phyloP scores from a whole-genome alignment of 2,797 vertebrate species.

The Sphenodon punctatus region DNA sequence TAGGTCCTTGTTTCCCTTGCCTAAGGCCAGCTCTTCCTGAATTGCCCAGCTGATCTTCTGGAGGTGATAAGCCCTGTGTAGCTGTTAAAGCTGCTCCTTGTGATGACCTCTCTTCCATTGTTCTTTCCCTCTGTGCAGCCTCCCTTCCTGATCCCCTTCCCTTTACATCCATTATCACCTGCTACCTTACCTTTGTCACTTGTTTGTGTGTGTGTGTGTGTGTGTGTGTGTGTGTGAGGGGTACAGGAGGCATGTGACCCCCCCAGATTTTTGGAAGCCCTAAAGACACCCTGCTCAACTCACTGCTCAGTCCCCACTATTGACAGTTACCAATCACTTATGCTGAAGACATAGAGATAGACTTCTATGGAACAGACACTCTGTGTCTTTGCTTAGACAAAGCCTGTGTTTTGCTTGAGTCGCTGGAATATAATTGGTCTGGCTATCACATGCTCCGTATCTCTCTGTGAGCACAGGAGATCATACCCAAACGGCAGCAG shows the following conservation, averaged over 20 bases:
- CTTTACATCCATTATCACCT: not conserved
- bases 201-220: too few relatives aligned
- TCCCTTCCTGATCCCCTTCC: not conserved
- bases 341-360: too few relatives aligned
- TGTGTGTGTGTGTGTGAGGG: too few relatives aligned
- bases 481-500: not conserved
- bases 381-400: rapidly evolving
- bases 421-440: not conserved
- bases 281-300: too few relatives aligned
- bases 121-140: not conserved
- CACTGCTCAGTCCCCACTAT: too few relatives aligned
- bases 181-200: too few relatives aligned
- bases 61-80: not conserved
- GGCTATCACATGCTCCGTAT: not conserved
- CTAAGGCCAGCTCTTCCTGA: too few relatives aligned
- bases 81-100: not conserved
- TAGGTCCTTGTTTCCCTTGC: too few relatives aligned
- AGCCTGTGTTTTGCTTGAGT: not conserved
- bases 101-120: not conserved
- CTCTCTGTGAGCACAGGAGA: not conserved
- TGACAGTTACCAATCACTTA: too few relatives aligned
- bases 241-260: too few relatives aligned
- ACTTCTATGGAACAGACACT: not conserved
- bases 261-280: too few relatives aligned
- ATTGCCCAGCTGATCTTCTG: not conserved